phyloP scores from a whole-genome alignment of 37 sponge, comb jelly and placozoan species.

The Spongia lamella region DNA sequence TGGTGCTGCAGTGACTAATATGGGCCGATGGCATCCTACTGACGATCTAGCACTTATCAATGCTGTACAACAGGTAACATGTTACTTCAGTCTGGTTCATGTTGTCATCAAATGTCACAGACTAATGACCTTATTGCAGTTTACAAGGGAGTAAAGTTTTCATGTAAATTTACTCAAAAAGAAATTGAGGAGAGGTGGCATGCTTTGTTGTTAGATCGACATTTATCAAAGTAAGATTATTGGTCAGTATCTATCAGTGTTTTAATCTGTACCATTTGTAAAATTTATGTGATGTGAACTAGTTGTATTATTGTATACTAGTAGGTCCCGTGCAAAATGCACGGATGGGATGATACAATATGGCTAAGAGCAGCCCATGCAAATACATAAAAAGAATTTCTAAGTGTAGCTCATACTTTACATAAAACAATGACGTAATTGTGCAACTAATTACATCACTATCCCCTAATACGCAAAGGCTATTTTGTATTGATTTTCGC shows the following conservation, averaged over 20 bases:
- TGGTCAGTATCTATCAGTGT: too few relatives aligned
- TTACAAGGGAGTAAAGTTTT: conserved; percentile 87
- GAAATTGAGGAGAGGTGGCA: conserved; percentile 96
- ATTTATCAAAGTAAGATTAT: conserved; percentile 64
- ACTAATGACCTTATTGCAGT: conserved; percentile 83
- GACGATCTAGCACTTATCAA: conserved; percentile 90
- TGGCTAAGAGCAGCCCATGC: too few relatives aligned
- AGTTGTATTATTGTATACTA: neutral
- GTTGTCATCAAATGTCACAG: conserved; percentile 35
- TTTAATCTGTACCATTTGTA: too few relatives aligned
- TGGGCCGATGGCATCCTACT: conserved; percentile 86
- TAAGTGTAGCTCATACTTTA: too few relatives aligned
- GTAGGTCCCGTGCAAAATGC: too few relatives aligned
- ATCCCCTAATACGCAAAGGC: too few relatives aligned
- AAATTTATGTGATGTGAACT: neutral
- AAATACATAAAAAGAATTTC: too few relatives aligned
- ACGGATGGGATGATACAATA: too few relatives aligned
- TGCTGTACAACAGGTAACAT: conserved; percentile 81
- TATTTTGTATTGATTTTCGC: too few relatives aligned
- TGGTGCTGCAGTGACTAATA: conserved; percentile 48
- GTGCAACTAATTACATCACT: too few relatives aligned
- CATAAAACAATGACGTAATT: too few relatives aligned
- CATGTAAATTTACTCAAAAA: conserved; percentile 78
- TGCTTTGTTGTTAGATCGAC: conserved; percentile 83
- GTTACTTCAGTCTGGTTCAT: neutral